Evolutionary conservation across 2,797 vertebrate species (phyloP).

Genomic region (Cryptoprocta ferox): DNA sequence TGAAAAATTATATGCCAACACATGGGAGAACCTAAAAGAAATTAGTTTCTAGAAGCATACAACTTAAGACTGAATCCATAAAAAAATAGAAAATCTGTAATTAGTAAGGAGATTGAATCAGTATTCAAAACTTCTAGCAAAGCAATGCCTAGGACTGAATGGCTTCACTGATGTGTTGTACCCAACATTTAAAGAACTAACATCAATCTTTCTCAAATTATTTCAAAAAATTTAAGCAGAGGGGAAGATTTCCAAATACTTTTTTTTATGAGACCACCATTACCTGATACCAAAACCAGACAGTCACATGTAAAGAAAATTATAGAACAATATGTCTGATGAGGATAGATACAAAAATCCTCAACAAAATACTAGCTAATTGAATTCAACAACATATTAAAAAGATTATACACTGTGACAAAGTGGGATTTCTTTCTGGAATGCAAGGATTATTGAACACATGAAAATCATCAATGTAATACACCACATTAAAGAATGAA

Average conservation of each 20-base stretch:
- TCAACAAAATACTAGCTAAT: neutral
- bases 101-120: neutral
- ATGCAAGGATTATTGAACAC: neutral
- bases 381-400: neutral
- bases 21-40: neutral
- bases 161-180: neutral
- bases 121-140: neutral
- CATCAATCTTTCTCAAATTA: neutral
- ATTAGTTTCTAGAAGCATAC: neutral
- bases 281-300: neutral
- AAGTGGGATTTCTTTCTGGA: neutral
- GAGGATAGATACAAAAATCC: neutral
- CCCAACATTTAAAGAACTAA: neutral
- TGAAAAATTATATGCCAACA: neutral
- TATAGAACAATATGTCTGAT: neutral
- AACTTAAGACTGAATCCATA: neutral
- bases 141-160: neutral
- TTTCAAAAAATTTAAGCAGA: neutral
- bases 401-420: neutral
- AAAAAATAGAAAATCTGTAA: neutral
- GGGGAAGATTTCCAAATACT: neutral
- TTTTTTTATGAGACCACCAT: neutral
- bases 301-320: neutral
- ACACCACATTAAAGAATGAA: neutral
- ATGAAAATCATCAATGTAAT: neutral